Base-by-base conservation (phyloP, 2,888 invertebrate genomes). In the Dolichopus griseipennis region DNA sequence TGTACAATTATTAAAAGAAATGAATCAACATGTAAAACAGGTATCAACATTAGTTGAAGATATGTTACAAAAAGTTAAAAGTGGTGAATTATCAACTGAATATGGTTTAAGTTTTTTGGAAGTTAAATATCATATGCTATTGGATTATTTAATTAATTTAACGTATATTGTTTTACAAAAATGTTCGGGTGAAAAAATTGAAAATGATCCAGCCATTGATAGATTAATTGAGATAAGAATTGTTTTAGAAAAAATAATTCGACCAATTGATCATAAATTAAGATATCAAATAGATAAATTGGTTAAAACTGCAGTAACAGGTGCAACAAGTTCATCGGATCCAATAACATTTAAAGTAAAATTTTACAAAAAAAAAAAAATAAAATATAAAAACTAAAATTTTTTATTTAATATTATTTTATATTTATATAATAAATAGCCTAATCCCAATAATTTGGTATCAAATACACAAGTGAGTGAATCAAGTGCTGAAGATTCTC, bases 241-340 rank as follows among this genome's bases (percentile, higher is more conserved):
- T 73, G 91, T 96, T 68, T 83, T 98, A 75, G 97, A 98, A 83
- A 95, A 95, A 84, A 94, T 97, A 78, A 94, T 97, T 78, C 87
- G 93, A 78, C 97, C 97, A 34, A 93, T 98, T 77, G 97, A 98
- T 81, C 90, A 93, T 75, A 98, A 97, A 84, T 83, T 98, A 75
- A 95, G 95, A 79, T 96, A 97, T 83, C 97, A 97, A 84, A 93
- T 98, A 78, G 95, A 97, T 79, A 97, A 97, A 83, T 85, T 97
- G 76, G 90, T 97, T 10, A 94, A 94, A 82, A 90, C 90, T 69
- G 92, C 94, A 67, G 88, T 90, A 21, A 88, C 90, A 69, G 93
- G 93, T 8, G 85, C 86, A 22, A 83, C 86, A 72, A 86, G 86
- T 73, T 87, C 87, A 74, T 86, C 89, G 75, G 95, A 96, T 84